Base-by-base conservation (phyloP, 2,113 vertebrate species). In the Ivindomyrus marchei region DNA sequence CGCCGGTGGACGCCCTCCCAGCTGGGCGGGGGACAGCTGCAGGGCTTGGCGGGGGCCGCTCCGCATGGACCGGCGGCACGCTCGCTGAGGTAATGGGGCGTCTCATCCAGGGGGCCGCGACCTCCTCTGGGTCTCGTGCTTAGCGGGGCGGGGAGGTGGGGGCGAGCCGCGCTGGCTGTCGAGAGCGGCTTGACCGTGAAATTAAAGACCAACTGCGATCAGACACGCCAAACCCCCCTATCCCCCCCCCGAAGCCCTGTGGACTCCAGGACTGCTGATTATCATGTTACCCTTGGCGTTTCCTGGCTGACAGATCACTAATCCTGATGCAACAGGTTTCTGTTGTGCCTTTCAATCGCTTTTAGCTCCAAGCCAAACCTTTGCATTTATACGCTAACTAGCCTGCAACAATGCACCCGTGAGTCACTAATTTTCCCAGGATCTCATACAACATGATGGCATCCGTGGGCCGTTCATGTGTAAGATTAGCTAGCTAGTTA, bases 171-270 rank as follows among this genome's bases (percentile, higher is more conserved):
- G 45, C 7, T 52, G 47, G 27, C 88, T 49, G 70, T 88, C 13
- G 70, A 83, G 88, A 80, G 49, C 70, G 74, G 49, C 31, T 21
- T 53, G 70, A 77, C 66, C 66, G 74, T 80, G 88, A 83, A 89
- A 89, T 89, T 80, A 83, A 47, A 89, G 47, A 52, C 27, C 46
- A 70, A 80, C 45, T 87, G 85, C 27, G 31, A 53, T 53, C 85
- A 9, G 50, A 87, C 47, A 85, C 24, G 83, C 83, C 83, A 85
- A 47, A 24, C n/a, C 15, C 80, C 58, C 62, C 62, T 2, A 58
- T 58, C 21, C n/a, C n/a, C 62, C 80, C 49, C 50, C 27, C 4
- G 5, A 13, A 36, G 50, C 80, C 42, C 7, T 17, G 27, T 31
- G 85, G 24, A 87, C 85, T 39, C 27, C 85, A 3, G 50, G 4